These are phyloP conservation scores for Sceliomorpha sp. DNA, from an alignment of 2,888 invertebrate species.

Conservation along the genomic window DNA sequence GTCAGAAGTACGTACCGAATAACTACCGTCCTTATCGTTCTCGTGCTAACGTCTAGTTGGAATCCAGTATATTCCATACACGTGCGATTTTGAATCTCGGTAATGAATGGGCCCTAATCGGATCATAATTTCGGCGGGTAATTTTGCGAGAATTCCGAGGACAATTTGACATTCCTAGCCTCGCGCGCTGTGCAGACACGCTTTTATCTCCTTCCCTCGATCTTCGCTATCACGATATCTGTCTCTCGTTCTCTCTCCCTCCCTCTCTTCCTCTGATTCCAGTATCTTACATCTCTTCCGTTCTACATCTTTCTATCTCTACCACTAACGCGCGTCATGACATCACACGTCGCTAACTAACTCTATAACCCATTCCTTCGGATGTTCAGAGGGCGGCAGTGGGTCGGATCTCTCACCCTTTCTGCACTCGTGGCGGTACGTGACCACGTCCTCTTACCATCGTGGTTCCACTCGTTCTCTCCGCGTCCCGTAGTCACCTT, in stretches of 20 bases:
- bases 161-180: slow-evolving; percentile 67
- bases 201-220: slow-evolving; percentile 40
- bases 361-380: slow-evolving; percentile 62
- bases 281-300: slow-evolving; percentile 48
- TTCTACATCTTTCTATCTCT: slow-evolving; percentile 45
- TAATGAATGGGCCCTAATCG: slow-evolving; percentile 66
- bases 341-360: slow-evolving; percentile 68
- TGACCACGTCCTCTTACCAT: slow-evolving; percentile 59
- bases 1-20: slow-evolving; percentile 35
- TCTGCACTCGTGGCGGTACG: slow-evolving; percentile 53
- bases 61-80: slow-evolving; percentile 61
- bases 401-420: slow-evolving; percentile 48
- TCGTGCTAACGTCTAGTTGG: slow-evolving; percentile 27
- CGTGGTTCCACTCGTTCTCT: slow-evolving; percentile 49
- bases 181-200: slow-evolving; percentile 27
- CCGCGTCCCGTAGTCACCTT: slow-evolving; percentile 48
- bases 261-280: slow-evolving; percentile 36
- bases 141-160: slow-evolving; percentile 63
- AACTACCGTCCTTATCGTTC: slow-evolving; percentile 29
- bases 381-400: slow-evolving; percentile 27
- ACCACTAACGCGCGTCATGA: slow-evolving; percentile 55
- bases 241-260: slow-evolving; percentile 18
- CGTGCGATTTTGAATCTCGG: slow-evolving; percentile 66
- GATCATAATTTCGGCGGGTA: slow-evolving; percentile 68
- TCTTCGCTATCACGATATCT: slow-evolving; percentile 26